Base-by-base conservation (phyloP, 2,113 vertebrate species). In the Vimba vimba region DNA sequence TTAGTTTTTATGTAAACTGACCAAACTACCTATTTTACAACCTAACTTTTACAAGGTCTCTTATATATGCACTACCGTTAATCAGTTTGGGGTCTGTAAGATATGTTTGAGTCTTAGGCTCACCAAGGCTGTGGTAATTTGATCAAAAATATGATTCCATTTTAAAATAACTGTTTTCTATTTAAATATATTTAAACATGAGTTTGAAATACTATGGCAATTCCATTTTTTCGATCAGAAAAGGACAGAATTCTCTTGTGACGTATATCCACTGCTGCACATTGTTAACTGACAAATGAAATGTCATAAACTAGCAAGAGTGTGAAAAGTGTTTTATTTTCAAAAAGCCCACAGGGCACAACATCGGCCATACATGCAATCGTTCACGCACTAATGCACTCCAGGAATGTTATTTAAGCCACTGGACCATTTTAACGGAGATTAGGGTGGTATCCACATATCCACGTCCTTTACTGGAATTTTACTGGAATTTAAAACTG, bases 341-440 rank as follows among this genome's bases (percentile, higher is more conserved):
- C 10, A 62, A n/a, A 21, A 57, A 21, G 55, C 21, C 55, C 55
- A 21, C 55, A 57, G 19, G 33, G 19, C 68, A 71, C 33, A 39
- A 39, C 10, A 21, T 57, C 60, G 47, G 71, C 25, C 39, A 66
- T 68, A 45, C 10, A 21, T 83, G 45, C 25, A 83, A 66, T 23
- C 62, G 4, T 30, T 10, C n/a, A 64, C 13, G 60, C 23, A 36
- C 62, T 69, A 79, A 79, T 59, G 55, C 76, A 79, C 79, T 64
- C 39, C 39, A 66, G 12, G 79, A 55, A 45, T 64, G 39, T 30
- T 27, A 17, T 66, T 81, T 81, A 81, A 81, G 36, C 33, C 57
- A 79, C 39, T 81, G 47, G 77, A 43, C 55, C 52, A 43, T 59
- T 81, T 66, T 6, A 45, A 66, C 60, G 19, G 23, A 77, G 60